Conservation (phyloP, 2,113 vertebrate species). For the Platysteira castanea region DNA sequence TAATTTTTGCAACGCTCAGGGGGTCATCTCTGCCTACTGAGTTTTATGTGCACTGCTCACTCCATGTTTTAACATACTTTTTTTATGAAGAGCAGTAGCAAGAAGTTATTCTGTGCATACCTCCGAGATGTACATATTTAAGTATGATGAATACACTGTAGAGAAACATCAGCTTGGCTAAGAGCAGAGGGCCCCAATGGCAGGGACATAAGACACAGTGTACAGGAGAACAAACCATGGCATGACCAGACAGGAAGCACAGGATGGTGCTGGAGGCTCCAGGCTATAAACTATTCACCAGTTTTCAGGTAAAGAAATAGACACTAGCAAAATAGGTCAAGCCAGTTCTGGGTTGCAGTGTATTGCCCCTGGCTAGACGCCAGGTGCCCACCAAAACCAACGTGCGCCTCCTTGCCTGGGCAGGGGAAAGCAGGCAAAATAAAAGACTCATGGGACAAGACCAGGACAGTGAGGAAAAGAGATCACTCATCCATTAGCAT, state of each 20-base stretch:
- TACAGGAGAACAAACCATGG: not conserved
- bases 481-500: not conserved
- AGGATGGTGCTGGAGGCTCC: not conserved
- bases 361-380: not conserved
- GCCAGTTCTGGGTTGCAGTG: not conserved
- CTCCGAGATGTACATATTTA: not conserved
- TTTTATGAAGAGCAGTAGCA: not conserved
- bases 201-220: not conserved
- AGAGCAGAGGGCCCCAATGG: not conserved
- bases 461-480: not conserved
- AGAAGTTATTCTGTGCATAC: not conserved
- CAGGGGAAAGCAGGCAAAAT: not conserved
- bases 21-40: not conserved
- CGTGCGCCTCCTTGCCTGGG: not conserved
- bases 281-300: not conserved
- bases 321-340: not conserved
- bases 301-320: not conserved
- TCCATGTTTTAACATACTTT: not conserved
- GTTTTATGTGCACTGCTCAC: not conserved
- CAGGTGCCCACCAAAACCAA: not conserved
- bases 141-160: not conserved
- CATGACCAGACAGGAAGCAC: not conserved
- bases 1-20: not conserved
- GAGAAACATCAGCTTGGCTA: not conserved
- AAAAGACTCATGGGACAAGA: rapidly evolving